Conservation (phyloP, 2,888 invertebrate genomes). For the Deladenus siricidicola region DNA sequence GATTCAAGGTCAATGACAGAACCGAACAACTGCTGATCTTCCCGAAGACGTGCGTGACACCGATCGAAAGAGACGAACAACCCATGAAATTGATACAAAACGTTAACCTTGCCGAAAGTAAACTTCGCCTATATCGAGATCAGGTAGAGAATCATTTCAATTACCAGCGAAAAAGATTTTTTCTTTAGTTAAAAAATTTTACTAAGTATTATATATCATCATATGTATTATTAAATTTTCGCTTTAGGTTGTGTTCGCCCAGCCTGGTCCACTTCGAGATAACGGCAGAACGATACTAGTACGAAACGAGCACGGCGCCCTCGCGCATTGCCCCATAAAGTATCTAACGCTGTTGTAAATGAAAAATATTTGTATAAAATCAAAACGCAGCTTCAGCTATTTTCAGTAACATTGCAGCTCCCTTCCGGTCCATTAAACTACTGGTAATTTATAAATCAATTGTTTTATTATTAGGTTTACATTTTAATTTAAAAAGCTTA, state of each 20-base stretch:
- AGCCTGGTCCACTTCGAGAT: conserved; percentile 43
- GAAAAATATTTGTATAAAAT: too few relatives aligned
- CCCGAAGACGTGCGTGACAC: conserved; percentile 42
- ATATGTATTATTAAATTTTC: background rate
- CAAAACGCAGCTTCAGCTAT: too few relatives aligned
- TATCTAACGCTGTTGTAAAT: conserved; percentile 40
- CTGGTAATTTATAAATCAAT: too few relatives aligned
- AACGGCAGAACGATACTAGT: conserved; percentile 43
- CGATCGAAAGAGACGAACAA: conserved; percentile 41
- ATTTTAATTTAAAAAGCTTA: too few relatives aligned
- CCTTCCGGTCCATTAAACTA: too few relatives aligned
- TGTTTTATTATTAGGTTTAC: too few relatives aligned
- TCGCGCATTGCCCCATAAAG: conserved; percentile 40
- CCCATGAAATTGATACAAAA: conserved; percentile 50
- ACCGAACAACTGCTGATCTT: conserved; percentile 29
- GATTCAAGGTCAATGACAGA: conserved; percentile 37
- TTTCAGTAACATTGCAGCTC: too few relatives aligned
- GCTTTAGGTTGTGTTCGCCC: conserved; percentile 50
- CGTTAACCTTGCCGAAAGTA: conserved; percentile 42
- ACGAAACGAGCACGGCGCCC: conserved; percentile 44
- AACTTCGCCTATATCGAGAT: conserved; percentile 49
- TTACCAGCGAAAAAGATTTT: background rate
- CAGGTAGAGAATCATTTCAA: conserved; percentile 41
- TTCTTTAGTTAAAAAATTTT: background rate
- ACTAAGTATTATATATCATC: too few relatives aligned